phyloP scores from a whole-genome alignment of 1,140 invertebrate species.

The Drosophila willistoni region DNA sequence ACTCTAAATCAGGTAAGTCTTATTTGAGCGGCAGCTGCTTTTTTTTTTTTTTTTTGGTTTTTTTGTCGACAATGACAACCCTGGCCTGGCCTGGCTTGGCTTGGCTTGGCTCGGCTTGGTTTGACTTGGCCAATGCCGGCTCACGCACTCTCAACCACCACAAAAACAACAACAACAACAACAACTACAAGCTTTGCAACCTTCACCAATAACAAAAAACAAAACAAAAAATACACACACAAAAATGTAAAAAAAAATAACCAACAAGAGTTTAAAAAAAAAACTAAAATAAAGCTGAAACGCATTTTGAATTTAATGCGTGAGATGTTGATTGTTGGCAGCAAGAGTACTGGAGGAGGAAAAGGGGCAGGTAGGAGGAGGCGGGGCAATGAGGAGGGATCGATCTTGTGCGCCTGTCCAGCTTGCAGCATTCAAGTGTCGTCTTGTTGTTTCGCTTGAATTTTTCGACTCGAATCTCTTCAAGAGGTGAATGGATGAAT shows the following conservation, averaged over 20 bases:
- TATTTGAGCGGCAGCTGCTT: slow-evolving; percentile 31
- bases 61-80: slow-evolving; percentile 70
- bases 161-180: not conserved
- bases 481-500: slow-evolving; percentile 6
- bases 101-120: slow-evolving; percentile 48
- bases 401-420: slow-evolving; percentile 66
- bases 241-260: slow-evolving; percentile 2
- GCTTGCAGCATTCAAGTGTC: slow-evolving; percentile 68
- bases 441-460: slow-evolving; percentile 53
- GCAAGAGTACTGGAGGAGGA: not conserved
- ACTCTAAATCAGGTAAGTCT: slow-evolving; percentile 58
- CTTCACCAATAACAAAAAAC: slow-evolving; percentile 55
- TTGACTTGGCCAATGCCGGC: slow-evolving; percentile 44
- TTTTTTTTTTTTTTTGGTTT: slow-evolving; percentile 43
- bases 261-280: slow-evolving; percentile 3
- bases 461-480: slow-evolving; percentile 27
- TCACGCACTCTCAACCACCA: slow-evolving; percentile 47
- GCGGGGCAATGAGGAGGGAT: slow-evolving; percentile 23
- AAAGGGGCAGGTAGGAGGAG: not conserved
- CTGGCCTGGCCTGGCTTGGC: slow-evolving; percentile 50
- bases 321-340: slow-evolving; percentile 28
- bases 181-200: slow-evolving; percentile 48
- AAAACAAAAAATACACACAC: slow-evolving; percentile 16
- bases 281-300: slow-evolving; percentile 50
- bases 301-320: slow-evolving; percentile 78